These are phyloP conservation scores for Papilio polyxenes DNA, from an alignment of 1,140 invertebrate genomes.

Conservation along the genomic window DNA sequence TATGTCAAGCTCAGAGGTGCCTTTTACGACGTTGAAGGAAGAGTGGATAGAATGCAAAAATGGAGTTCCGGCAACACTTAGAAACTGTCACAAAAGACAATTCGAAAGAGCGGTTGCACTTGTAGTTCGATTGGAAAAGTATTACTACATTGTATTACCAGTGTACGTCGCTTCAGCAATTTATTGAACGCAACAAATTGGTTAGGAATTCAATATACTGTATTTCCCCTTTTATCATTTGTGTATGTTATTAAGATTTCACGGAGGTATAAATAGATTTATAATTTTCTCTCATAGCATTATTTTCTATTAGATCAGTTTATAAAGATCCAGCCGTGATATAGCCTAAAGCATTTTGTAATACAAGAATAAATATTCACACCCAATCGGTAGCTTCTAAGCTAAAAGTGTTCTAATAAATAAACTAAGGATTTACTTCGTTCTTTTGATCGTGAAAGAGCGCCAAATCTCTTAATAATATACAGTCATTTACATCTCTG, in stretches of 20 bases:
- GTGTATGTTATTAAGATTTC: background rate
- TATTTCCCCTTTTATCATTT: background rate
- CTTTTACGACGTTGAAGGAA: background rate
- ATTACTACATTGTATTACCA: background rate
- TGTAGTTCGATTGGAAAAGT: constrained; percentile 1
- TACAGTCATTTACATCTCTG: constrained; percentile 21
- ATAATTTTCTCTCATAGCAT: background rate
- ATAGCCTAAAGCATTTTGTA: background rate
- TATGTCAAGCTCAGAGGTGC: background rate
- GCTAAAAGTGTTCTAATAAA: background rate
- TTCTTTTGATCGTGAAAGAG: background rate
- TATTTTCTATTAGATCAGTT: background rate
- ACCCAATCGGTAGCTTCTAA: background rate
- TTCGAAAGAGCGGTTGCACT: constrained; percentile 11
- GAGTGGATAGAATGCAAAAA: background rate
- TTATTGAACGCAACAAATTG: background rate
- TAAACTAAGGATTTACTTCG: background rate
- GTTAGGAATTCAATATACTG: background rate
- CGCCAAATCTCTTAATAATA: constrained; percentile 3
- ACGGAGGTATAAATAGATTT: background rate
- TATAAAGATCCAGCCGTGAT: no score
- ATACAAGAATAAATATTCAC: background rate
- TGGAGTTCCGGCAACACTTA: background rate
- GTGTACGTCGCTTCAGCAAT: background rate
- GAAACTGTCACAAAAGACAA: constrained; percentile 4